Conservation (phyloP, 2,797 vertebrate genomes). For the Hylomyscus alleni region DNA sequence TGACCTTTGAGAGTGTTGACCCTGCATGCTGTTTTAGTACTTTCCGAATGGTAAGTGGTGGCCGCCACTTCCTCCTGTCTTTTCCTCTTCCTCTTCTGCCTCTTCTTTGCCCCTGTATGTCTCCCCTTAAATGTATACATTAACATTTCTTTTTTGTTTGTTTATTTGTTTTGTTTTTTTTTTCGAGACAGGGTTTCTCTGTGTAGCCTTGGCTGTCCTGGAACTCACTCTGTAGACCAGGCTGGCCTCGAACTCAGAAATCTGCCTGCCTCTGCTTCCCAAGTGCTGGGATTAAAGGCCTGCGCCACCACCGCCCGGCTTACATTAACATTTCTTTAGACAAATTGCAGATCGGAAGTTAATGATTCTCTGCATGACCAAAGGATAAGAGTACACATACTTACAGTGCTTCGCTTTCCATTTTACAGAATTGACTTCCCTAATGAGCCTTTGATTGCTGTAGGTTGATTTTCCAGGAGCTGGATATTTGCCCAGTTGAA, state of each 20-base stretch:
- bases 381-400: background rate
- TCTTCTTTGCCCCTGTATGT: background rate
- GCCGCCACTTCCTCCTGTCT: background rate
- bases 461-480: background rate
- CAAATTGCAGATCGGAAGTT: conserved; percentile 24
- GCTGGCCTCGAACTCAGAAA: no score
- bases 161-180: no score
- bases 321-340: background rate
- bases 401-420: background rate
- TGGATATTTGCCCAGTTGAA: background rate
- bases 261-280: no score
- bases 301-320: no score
- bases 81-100: background rate
- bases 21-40: background rate
- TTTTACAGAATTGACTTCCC: background rate
- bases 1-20: background rate
- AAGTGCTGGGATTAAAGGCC: no score
- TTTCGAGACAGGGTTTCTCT: no score
- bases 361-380: background rate
- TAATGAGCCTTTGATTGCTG: background rate
- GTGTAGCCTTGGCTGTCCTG: no score
- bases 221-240: no score
- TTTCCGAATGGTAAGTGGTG: background rate
- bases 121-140: background rate
- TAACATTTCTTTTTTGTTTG: background rate